Conservation (phyloP, 2,888 invertebrate genomes). For the Pseudolycoriella hygida region DNA sequence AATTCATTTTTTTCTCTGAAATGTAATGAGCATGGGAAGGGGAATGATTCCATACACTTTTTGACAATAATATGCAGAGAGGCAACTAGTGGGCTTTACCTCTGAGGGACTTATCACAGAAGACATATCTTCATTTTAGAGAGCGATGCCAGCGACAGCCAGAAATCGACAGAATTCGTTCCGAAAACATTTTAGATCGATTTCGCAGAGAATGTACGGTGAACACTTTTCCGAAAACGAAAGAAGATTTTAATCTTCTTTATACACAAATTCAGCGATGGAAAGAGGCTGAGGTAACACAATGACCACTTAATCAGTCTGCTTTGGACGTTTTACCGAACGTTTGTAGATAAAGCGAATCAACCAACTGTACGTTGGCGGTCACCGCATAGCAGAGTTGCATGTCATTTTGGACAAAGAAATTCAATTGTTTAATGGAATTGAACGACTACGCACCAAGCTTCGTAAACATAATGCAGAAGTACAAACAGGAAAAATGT, state of each 20-base stretch:
- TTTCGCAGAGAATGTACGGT: constrained; percentile 38
- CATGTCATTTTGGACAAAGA: constrained; percentile 54
- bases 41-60: no score
- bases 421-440: constrained; percentile 45
- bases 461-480: constrained; percentile 40
- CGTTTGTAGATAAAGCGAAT: constrained; percentile 39
- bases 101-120: no score
- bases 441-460: constrained; percentile 46
- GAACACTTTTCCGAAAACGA: constrained; percentile 50
- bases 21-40: no score
- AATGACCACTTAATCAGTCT: no score
- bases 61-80: no score
- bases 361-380: constrained; percentile 42
- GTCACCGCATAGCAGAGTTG: constrained; percentile 51
- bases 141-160: constrained; percentile 20
- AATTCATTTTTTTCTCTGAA: no score
- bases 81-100: no score
- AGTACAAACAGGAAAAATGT: constrained; percentile 39
- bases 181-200: constrained; percentile 28
- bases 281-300: constrained; percentile 23
- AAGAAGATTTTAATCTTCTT: constrained; percentile 56
- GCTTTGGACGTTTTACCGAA: neutral
- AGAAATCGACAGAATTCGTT: constrained; percentile 35
- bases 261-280: constrained; percentile 33
- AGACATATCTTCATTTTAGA: neutral